Evolutionary conservation across 1,140 invertebrate species (phyloP), one percentile per base, ranked within the genome.

Genomic region (Achatina immaculata): DNA sequence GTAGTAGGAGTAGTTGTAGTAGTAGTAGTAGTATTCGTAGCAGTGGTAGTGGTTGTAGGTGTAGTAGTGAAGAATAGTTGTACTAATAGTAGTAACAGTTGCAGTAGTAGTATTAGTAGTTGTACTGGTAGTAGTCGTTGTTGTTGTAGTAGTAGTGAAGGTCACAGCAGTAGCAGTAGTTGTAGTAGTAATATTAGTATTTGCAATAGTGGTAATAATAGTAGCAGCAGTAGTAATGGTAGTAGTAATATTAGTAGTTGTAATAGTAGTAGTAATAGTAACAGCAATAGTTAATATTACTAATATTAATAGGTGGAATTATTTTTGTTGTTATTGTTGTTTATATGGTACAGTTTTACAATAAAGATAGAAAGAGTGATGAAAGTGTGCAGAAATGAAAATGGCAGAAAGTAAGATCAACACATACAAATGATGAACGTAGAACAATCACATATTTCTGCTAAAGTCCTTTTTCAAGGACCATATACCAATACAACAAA

Each of bases 191-290:
- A n/a, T 72, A 36, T 6, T 72, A 36, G 69, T 45, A 45, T 6
- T 45, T 7, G 43, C 16, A 45, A 16, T 45, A 45, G 43, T 45
- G 16, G 43, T 45, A 24, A 14, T 34, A 36, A 11, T 14, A 31
- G 72, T 42, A 19, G 40, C 31, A 19, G 40, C 31, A 21, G 0
- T 75, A 28, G 43, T 28, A 51, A 19, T 24, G 16, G 51, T 40
- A 42, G 7, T 36, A 65, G 38, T 65, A 42, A 16, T 42, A 24
- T 21, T 72, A 36, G 40, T 72, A 36, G 40, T 72, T 6, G 69
- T 72, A 36, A n/a, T 72, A 36, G 69, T 72, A 36, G 69, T 36
- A 36, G 38, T 72, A 36, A n/a, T 72, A 36, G 69, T 72, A 36
- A 34, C 36, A 24, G 69, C 36, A 36, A 34, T 72, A 36, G 34